Conservation (phyloP, 92 coral and sea anemone species). For the Metridium senile region DNA sequence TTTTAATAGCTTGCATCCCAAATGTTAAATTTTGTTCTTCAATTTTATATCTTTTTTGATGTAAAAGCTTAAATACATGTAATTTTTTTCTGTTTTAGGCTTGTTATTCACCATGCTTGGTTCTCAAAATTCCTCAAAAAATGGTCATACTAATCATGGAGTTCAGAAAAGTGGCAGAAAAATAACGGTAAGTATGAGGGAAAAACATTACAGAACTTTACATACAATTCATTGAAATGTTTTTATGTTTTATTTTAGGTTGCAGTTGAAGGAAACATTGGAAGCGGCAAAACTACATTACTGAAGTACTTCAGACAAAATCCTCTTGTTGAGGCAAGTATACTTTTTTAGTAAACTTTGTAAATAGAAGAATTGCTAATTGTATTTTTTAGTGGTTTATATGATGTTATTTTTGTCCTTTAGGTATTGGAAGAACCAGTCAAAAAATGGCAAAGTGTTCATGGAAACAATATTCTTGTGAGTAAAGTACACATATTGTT, state of each 20-base stretch:
- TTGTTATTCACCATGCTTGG: slow-evolving; percentile 66
- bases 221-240: not conserved
- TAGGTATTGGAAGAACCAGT: slow-evolving; percentile 95
- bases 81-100: slow-evolving; percentile 4
- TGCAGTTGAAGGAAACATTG: slow-evolving; percentile 95
- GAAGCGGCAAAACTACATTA: slow-evolving; percentile 98
- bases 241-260: slow-evolving; percentile 48
- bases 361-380: too few relatives aligned
- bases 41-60: too few relatives aligned
- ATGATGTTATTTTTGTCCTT: not conserved
- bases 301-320: slow-evolving; percentile 84
- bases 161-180: slow-evolving; percentile 32
- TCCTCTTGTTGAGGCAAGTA: slow-evolving; percentile 76
- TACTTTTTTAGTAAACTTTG: not conserved
- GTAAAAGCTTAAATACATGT: too few relatives aligned
- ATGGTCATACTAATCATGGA: slow-evolving; percentile 47
- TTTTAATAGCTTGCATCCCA: too few relatives aligned
- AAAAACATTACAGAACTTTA: too few relatives aligned
- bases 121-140: slow-evolving; percentile 25
- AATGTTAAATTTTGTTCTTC: too few relatives aligned
- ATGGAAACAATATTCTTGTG: slow-evolving; percentile 83
- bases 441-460: slow-evolving; percentile 92
- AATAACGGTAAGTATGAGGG: slow-evolving; percentile 57
- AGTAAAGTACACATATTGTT: too few relatives aligned
- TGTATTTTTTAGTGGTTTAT: too few relatives aligned